These are phyloP conservation scores for Syngnathus scovelli DNA, from an alignment of 2,113 vertebrate genomes.

Conservation along the genomic window DNA sequence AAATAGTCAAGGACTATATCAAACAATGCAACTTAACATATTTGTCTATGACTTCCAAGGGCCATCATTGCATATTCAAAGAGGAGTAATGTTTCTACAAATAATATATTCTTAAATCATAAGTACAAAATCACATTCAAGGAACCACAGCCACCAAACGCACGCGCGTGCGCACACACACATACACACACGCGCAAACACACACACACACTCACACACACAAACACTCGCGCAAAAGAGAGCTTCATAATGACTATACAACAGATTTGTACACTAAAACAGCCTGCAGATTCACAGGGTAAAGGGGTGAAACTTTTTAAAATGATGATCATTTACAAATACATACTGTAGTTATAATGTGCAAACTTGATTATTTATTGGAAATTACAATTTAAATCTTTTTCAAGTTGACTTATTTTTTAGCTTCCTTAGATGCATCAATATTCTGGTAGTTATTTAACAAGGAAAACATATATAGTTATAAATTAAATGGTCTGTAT, in stretches of 20 bases:
- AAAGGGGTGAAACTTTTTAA: neutral
- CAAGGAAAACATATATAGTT: neutral
- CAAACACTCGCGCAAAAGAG: constrained; percentile 1
- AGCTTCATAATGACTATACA: constrained; percentile 59
- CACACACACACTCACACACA: constrained; percentile 25
- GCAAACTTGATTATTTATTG: neutral
- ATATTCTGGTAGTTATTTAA: neutral
- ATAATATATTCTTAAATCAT: constrained; percentile 16
- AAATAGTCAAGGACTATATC: neutral
- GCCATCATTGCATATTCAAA: constrained; percentile 5
- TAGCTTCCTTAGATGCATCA: neutral
- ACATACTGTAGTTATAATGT: neutral
- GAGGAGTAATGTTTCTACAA: constrained; percentile 6
- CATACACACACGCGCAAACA: constrained; percentile 37
- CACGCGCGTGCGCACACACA: constrained; percentile 38
- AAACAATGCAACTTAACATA: neutral
- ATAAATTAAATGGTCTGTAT: neutral
- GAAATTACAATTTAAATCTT: neutral
- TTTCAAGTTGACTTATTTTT: neutral
- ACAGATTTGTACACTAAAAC: constrained; percentile 52
- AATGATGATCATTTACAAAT: neutral
- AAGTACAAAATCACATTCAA: constrained; percentile 20
- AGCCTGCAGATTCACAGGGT: constrained; percentile 3
- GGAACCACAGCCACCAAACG: constrained; percentile 18
- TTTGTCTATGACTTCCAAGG: neutral